Percentiles rank a stretch among this genome's conserved stretches.
These are phyloP conservation scores for Neolamprologus fasciatus DNA, from an alignment of 2,113 vertebrate genomes.

Conservation along the genomic window DNA sequence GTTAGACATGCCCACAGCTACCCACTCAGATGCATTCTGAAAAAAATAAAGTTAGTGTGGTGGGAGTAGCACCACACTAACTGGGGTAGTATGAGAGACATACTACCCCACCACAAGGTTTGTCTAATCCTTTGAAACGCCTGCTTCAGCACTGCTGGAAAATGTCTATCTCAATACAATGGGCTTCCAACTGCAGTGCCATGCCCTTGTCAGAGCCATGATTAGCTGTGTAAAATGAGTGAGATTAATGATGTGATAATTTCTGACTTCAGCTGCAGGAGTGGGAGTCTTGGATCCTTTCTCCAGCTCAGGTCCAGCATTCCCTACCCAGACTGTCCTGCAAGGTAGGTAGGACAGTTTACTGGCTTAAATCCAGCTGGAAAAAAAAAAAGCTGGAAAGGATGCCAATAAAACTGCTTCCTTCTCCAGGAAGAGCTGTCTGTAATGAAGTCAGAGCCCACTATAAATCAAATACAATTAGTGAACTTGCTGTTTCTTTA, in stretches of 20 bases:
- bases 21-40: neutral
- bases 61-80: neutral
- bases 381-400: neutral
- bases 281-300: neutral
- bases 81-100: constrained; percentile 1
- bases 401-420: neutral
- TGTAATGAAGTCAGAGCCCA: neutral
- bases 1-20: neutral
- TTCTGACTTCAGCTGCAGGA: neutral
- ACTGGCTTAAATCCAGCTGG: neutral
- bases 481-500: neutral
- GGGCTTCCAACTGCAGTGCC: constrained; percentile 6
- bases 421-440: neutral
- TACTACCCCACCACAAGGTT: neutral
- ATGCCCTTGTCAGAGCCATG: neutral
- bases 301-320: neutral
- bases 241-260: constrained; percentile 47
- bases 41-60: neutral
- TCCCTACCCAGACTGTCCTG: neutral
- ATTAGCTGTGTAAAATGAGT: constrained; percentile 22
- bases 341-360: neutral
- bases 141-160: constrained; percentile 41
- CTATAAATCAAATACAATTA: constrained; percentile 3
- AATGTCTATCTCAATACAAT: constrained; percentile 28
- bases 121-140: constrained; percentile 29